Percentiles rank a stretch among this genome's conserved stretches.
phyloP scores from a whole-genome alignment of 2,797 vertebrate species.

The Premnoplex brunnescens region DNA sequence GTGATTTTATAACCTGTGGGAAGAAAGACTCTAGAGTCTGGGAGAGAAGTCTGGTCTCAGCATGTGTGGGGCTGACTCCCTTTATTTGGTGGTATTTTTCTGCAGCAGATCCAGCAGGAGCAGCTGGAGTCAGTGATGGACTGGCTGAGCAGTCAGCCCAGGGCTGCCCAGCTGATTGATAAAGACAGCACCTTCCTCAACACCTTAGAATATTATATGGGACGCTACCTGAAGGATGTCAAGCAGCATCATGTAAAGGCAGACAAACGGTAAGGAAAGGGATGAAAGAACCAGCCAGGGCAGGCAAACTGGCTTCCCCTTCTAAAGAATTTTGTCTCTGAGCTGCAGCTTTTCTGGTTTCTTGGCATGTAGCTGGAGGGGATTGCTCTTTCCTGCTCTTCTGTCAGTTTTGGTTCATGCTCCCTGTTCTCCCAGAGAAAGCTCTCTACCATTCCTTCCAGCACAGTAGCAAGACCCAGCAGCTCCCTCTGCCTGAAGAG shows the following conservation, averaged over 20 bases:
- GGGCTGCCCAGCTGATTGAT: conserved; percentile 94
- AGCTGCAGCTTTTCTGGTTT: neutral
- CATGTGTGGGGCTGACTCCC: neutral
- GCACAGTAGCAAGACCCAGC: neutral
- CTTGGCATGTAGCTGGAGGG: neutral
- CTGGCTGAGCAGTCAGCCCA: conserved; percentile 93
- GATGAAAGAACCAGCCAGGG: neutral
- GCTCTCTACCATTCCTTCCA: neutral
- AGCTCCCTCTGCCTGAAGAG: neutral
- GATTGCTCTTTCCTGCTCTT: neutral
- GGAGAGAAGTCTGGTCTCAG: neutral
- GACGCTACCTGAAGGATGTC: conserved; percentile 94
- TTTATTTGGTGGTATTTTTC: neutral
- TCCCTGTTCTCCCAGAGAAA: neutral
- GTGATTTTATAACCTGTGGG: neutral
- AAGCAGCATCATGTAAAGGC: conserved; percentile 92
- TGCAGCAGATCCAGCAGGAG: conserved; percentile 92
- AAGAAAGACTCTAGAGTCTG: neutral
- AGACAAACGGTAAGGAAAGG: conserved; percentile 88
- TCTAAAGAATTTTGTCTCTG: neutral
- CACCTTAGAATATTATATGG: conserved; percentile 91
- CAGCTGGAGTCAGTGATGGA: conserved; percentile 92
- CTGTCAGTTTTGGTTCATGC: neutral
- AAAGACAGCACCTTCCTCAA: conserved; percentile 93
- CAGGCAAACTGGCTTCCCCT: neutral